Evolutionary conservation across 2,888 invertebrate species (phyloP), one percentile per base, ranked within the genome.

Genomic region (Chymomyza amoena): DNA sequence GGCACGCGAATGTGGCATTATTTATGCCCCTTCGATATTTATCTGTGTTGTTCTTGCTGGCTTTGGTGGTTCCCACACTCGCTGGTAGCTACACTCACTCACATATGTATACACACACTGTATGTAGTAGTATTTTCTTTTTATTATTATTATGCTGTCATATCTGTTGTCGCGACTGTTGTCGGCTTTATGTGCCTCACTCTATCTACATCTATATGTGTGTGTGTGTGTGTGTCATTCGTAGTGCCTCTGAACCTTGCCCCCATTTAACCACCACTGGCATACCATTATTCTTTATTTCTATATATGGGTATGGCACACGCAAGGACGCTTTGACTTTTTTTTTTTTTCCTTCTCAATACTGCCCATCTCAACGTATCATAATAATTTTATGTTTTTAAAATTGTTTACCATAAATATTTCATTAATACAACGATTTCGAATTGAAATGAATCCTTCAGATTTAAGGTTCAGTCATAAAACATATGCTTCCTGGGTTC

Each of bases 131-230:
- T 69, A 64, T 72, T 77, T 75, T 64, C 59, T 71, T 73, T 77
- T 74, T 87, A 84, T 84, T 84, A 86, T 87, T 84, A 84, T 84
- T 85, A 86, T 85, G 84, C 84, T 87, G 84, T 83, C 88, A 83
- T 87, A 83, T 74, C 79, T 76, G 81, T 74, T 84, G 84, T 84
- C 81, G 88, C 84, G 88, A 87, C 84, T 82, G 75, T 73, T 75
- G 70, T 69, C 66, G 71, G 65, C 67, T 63, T 62, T 63, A 54
- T 74, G 50, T 36, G 66, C 39, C 39, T 10, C 36, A 45, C 45
- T 16, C 45, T 56, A 28, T 16, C 50, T 25, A 20, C 36, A 52
- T 20, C 4, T 18, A 32, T 15, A 32, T 25, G 62, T 61, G 39
- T 54, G 54, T 74, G 64, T 73, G 56, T 68, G 61, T 61, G 57